phyloP scores from a whole-genome alignment of 2,888 invertebrate genomes.

The Steinernema hermaphroditum region DNA sequence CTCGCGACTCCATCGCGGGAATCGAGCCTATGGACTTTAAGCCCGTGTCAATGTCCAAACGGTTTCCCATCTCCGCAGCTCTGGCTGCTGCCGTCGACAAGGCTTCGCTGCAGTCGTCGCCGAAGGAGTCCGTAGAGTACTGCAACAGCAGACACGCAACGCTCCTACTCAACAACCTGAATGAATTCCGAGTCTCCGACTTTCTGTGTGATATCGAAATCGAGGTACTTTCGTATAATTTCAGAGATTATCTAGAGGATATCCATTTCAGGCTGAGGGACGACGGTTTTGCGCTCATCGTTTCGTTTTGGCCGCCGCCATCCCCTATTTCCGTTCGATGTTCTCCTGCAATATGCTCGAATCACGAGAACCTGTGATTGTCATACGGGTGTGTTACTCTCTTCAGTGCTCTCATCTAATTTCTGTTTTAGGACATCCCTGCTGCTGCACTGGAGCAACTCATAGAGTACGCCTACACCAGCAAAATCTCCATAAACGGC shows the following conservation, averaged over 20 bases:
- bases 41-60: conserved; percentile 22
- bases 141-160: conserved; percentile 5
- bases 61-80: conserved; percentile 15
- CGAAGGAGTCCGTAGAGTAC: conserved; percentile 2
- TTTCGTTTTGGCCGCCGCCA: conserved; percentile 68
- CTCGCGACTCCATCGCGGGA: neutral
- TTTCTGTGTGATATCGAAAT: conserved; percentile 56
- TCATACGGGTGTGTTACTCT: conserved; percentile 41
- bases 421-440: conserved; percentile 67
- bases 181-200: conserved; percentile 41
- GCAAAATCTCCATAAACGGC: conserved; percentile 67
- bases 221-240: conserved; percentile 38
- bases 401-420: conserved; percentile 8
- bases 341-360: conserved; percentile 68
- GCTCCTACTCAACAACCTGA: conserved; percentile 32
- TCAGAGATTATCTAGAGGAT: neutral
- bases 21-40: conserved; percentile 28
- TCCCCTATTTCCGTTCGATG: conserved; percentile 70
- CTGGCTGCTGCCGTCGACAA: conserved; percentile 15
- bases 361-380: conserved; percentile 41
- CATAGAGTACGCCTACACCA: conserved; percentile 69
- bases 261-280: conserved; percentile 43
- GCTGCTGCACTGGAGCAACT: conserved; percentile 66
- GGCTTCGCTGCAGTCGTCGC: conserved; percentile 4
- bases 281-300: conserved; percentile 65